Evolutionary conservation across 2,888 invertebrate species (phyloP).

Genomic region (Smittia aterrima): DNA sequence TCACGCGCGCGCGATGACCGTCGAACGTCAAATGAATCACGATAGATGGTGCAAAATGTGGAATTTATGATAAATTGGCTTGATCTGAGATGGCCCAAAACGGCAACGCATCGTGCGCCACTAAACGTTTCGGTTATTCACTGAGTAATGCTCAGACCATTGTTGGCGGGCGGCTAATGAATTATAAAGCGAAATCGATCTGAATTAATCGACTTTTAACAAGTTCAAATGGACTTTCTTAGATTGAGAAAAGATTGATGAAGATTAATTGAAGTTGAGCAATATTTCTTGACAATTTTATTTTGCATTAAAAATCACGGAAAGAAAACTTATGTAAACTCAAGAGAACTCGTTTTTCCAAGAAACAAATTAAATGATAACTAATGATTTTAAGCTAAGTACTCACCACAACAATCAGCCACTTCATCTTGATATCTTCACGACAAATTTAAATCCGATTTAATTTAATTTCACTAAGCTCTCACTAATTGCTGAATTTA

Average conservation of each 20-base stretch:
- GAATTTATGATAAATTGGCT: neutral
- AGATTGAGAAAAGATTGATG: too few species aligned
- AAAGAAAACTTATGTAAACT: too few species aligned
- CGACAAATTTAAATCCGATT: neutral
- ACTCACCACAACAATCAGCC: constrained; percentile 42
- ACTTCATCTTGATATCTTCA: constrained; percentile 42
- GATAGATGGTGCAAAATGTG: neutral
- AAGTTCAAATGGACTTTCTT: too few species aligned
- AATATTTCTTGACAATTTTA: too few species aligned
- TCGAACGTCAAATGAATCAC: constrained; percentile 3
- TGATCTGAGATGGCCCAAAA: constrained; percentile 1
- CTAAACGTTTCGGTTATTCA: too few species aligned
- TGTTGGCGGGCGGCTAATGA: too few species aligned
- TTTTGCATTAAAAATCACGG: neutral
- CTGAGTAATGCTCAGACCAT: too few species aligned
- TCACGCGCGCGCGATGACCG: neutral
- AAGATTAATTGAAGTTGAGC: too few species aligned
- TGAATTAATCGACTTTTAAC: neutral
- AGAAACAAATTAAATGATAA: too few species aligned
- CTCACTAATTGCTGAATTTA: neutral
- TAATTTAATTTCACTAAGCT: neutral
- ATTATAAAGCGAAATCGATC: neutral
- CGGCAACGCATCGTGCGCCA: neutral
- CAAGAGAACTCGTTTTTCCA: too few species aligned
- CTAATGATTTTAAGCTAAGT: too few species aligned